Base-by-base conservation (phyloP, 2,113 vertebrate genomes). In the Petromus typicus region DNA sequence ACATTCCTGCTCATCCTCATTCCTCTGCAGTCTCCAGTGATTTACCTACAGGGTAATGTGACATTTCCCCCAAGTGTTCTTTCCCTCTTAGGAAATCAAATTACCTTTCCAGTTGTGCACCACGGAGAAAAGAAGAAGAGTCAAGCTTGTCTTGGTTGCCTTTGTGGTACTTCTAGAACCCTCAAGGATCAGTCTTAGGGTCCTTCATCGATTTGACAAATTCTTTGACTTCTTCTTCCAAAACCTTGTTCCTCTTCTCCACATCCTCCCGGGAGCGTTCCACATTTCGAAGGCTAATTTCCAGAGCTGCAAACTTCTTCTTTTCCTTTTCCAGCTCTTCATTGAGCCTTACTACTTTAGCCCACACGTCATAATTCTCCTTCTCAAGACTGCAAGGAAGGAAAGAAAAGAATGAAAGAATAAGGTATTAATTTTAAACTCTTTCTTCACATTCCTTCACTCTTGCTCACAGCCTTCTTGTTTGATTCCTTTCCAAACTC, bases 361-460 rank as follows among this genome's bases (percentile, higher is more conserved):
- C 98, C 96, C 98, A 99, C 66, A 99, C 98, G 1, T 99, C 99
- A 6, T 98, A 98, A 97, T 99, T 99, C 93, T 99, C 99, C 95
- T 98, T 98, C 91, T 99, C 98, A 3, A 99, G 98, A 88, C 99
- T 99, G 98, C 1, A 64, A 93, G 97, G 64, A 88, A 90, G 90
- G 95, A 90, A 0, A 51, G 48, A 69, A 84, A 69, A 61, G 2
- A 71, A 51, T 81, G 85, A 91, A n/a, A 92, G 48, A 0, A 54
- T 1, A 1, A 3, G 23, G 73, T 13, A 22, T 87, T 89, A 75
- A 23, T 11, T 1, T 30, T 59, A 73, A 83, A 56, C 16, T 85
- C 22, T 40, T 4, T 64, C 83, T 82, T 64, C 27, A 17, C 7
- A 54, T 2, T 56, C 63, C 9, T 43, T 17, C 10, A 5, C 20